These are phyloP conservation scores for Caligus rogercresseyi DNA, from an alignment of 1,140 invertebrate species.

Conservation along the genomic window DNA sequence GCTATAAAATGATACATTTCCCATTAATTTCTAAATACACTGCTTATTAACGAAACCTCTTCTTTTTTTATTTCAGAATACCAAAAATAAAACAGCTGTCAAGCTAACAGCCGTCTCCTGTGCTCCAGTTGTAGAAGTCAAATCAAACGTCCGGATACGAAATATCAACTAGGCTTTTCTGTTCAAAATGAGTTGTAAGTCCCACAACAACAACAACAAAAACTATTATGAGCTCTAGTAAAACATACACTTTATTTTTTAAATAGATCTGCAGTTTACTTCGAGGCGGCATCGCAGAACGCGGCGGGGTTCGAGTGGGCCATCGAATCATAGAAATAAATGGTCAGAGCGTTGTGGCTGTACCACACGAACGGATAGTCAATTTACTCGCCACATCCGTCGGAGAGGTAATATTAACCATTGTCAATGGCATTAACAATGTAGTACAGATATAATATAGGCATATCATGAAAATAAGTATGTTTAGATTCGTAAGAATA, in stretches of 20 bases:
- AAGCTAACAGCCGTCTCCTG: constrained; percentile 97
- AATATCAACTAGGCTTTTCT: constrained; percentile 98
- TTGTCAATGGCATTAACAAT: no score
- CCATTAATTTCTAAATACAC: no score
- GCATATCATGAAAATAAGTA: no score
- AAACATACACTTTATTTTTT: constrained; percentile 6
- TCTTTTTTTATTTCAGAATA: no score
- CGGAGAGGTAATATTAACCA: constrained; percentile 88
- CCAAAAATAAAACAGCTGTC: constrained; percentile 89
- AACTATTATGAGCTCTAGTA: constrained; percentile 3
- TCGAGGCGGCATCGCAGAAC: constrained; percentile 90
- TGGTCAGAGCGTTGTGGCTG: constrained; percentile 94
- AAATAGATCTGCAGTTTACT: constrained; percentile 87
- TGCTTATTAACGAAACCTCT: no score
- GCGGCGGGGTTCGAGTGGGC: constrained; percentile 92
- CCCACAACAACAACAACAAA: not conserved
- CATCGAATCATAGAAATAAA: constrained; percentile 99
- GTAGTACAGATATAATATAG: no score
- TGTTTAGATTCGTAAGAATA: no score
- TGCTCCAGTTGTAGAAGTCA: constrained; percentile 98
- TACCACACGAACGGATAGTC: constrained; percentile 97
- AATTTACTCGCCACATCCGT: constrained; percentile 94
- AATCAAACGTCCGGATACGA: constrained; percentile 97
- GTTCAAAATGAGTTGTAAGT: constrained; percentile 97
- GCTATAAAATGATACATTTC: no score